These are phyloP conservation scores for Oscheius sp. DNA, from an alignment of 1,140 invertebrate species.

Conservation along the genomic window DNA sequence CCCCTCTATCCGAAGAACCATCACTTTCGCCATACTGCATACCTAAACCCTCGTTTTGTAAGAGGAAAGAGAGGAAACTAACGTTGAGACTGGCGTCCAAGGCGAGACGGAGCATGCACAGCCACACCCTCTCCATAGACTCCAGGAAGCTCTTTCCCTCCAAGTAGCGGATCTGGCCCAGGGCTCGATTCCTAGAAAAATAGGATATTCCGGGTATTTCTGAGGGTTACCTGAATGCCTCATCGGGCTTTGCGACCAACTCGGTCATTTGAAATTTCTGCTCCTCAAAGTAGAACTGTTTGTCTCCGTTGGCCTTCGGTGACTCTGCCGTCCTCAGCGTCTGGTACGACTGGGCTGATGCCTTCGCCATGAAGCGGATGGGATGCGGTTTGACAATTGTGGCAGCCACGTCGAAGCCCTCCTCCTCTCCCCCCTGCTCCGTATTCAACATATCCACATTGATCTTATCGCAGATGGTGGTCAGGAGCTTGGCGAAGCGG, in stretches of 20 bases:
- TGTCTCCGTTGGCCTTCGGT: too few relatives aligned
- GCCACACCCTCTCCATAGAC: slow-evolving; percentile 58
- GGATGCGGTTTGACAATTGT: slow-evolving; percentile 2
- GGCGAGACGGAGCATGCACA: slow-evolving; percentile 46
- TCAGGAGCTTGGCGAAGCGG: slow-evolving; percentile 45
- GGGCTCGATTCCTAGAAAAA: slow-evolving; percentile 8
- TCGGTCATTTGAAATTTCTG: too few relatives aligned
- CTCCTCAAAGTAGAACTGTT: too few relatives aligned
- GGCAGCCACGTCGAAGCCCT: slow-evolving; percentile 7
- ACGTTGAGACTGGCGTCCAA: slow-evolving; percentile 54
- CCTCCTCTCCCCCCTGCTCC: background rate
- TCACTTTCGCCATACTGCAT: slow-evolving; percentile 7
- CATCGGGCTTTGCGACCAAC: background rate
- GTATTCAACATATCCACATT: slow-evolving; percentile 1
- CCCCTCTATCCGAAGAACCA: slow-evolving; percentile 23
- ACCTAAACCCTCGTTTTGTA: background rate
- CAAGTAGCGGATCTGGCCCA: slow-evolving; percentile 27
- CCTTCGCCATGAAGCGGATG: too few relatives aligned
- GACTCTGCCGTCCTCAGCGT: background rate
- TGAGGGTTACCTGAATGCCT: background rate
- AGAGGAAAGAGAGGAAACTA: slow-evolving; percentile 34
- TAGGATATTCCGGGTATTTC: background rate
- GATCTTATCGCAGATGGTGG: slow-evolving; percentile 45
- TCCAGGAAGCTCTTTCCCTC: slow-evolving; percentile 54
- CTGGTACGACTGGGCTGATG: slow-evolving; percentile 1